phyloP scores from a whole-genome alignment of 2,797 vertebrate genomes.

The Tauraco hartlaubi region DNA sequence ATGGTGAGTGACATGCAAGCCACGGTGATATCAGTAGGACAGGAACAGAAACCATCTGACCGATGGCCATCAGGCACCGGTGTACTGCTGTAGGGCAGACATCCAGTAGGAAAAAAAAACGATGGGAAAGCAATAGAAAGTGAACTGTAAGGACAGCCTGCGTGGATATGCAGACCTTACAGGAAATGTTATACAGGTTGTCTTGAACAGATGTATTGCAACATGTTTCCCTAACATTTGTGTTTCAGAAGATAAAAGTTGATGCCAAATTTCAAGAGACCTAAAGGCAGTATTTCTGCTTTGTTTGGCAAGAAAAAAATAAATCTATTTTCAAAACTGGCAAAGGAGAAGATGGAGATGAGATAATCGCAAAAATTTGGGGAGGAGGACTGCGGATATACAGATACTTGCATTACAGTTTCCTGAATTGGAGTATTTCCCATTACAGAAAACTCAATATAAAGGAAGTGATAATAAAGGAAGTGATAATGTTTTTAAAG shows the following conservation, averaged over 20 bases:
- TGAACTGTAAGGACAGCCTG: background rate
- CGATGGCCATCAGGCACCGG: background rate
- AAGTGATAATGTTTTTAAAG: background rate
- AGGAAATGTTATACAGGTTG: background rate
- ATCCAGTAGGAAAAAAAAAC: background rate
- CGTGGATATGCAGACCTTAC: background rate
- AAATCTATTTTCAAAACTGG: conserved; percentile 31
- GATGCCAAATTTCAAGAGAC: conserved; percentile 17
- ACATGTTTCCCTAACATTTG: conserved; percentile 11
- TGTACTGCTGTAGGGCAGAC: background rate
- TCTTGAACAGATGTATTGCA: background rate
- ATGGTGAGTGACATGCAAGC: accelerated
- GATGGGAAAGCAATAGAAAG: background rate
- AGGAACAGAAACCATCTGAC: background rate
- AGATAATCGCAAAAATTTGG: background rate
- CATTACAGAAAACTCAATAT: background rate
- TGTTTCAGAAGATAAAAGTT: background rate
- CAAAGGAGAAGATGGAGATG: background rate
- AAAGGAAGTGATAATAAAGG: background rate
- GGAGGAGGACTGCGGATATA: background rate
- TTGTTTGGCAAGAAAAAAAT: conserved; percentile 24
- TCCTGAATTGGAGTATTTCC: background rate
- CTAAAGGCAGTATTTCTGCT: background rate
- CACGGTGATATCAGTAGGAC: background rate
- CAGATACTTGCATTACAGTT: background rate